Base-by-base conservation (phyloP, 2,888 invertebrate genomes). In the Heliconius aoede region DNA sequence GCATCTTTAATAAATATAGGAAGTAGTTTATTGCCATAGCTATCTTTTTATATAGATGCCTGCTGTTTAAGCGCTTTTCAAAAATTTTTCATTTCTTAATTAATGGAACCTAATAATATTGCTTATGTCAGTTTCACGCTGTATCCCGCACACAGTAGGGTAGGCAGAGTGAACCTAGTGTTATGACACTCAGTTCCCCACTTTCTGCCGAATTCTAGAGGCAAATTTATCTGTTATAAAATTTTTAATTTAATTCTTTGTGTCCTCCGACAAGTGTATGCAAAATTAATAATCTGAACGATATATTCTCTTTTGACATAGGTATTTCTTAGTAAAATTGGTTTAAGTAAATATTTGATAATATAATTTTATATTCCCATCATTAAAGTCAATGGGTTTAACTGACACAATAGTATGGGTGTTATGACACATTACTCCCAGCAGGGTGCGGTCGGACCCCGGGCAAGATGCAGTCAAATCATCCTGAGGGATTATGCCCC, bases 351-450 rank as follows among this genome's bases (percentile, higher is more conserved):
- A 26, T 60, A 26, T 72, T 60, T 60, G 24, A 26, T 36, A 60
- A 26, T 60, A 65, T 36, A 55, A 30, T 67, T 46, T 76, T 24
- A 72, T 58, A 76, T 75, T 72, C 71, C 69, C 72, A 68, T 76
- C 65, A 79, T 73, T 60, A 46, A 69, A 71, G 69, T 73, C 58
- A 76, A 76, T 79, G 76, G 76, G 68, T 78, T 76, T 74, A 78
- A 74, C 76, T 85, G 90, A 89, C 88, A 90, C 90, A 89, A 92
- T 91, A 87, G 88, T 87, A 86, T 86, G 85, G 89, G 90, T 90
- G 91, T 93, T 93, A 92, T 92, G 92, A 93, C 91, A 90, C 92
- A 92, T 93, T 92, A 92, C 87, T 83, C 80, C 80, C 84, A 82
- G 83, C 81, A 82, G 85, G 87, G 88, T 87, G 86, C 83, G 81